Evolutionary conservation across 2,888 invertebrate species (phyloP).

Genomic region (Alentia gelatinosa): DNA sequence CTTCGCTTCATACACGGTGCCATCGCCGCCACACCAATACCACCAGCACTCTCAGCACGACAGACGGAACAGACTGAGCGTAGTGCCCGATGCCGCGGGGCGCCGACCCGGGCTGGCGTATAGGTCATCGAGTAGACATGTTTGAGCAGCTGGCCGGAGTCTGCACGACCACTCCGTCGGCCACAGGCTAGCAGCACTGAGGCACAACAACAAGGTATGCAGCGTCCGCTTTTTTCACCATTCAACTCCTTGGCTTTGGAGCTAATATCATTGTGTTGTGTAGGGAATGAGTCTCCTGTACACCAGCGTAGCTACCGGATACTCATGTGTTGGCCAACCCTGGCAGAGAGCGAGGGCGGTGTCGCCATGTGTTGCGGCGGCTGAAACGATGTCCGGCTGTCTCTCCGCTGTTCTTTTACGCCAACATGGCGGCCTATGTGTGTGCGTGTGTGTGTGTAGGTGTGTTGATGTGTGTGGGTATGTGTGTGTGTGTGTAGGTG

Average conservation of each 20-base stretch:
- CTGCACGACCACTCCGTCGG: not conserved
- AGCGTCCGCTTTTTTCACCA: not conserved
- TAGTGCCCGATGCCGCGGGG: not conserved
- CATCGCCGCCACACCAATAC: too few species aligned
- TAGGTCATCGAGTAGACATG: too few species aligned
- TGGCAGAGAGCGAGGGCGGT: not conserved
- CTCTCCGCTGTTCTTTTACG: too few species aligned
- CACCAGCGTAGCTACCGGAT: not conserved
- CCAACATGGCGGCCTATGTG: too few species aligned
- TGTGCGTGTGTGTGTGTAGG: too few species aligned
- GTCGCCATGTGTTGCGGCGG: too few species aligned
- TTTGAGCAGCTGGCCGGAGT: too few species aligned
- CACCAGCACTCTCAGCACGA: not conserved
- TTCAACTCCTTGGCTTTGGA: not conserved
- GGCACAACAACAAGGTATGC: not conserved
- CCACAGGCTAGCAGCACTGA: not conserved
- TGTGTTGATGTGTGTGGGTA: too few species aligned
- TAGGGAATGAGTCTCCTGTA: not conserved
- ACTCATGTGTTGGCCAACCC: not conserved
- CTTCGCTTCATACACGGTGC: too few species aligned
- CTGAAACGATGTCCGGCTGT: too few species aligned
- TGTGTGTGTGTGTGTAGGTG: too few species aligned
- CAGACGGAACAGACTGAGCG: not conserved
- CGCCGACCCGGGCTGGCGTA: not conserved
- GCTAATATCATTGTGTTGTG: conserved; percentile 19